Evolutionary conservation across 2,888 invertebrate species (phyloP), one percentile per base, ranked within the genome.

Genomic region (Molanna angustata): DNA sequence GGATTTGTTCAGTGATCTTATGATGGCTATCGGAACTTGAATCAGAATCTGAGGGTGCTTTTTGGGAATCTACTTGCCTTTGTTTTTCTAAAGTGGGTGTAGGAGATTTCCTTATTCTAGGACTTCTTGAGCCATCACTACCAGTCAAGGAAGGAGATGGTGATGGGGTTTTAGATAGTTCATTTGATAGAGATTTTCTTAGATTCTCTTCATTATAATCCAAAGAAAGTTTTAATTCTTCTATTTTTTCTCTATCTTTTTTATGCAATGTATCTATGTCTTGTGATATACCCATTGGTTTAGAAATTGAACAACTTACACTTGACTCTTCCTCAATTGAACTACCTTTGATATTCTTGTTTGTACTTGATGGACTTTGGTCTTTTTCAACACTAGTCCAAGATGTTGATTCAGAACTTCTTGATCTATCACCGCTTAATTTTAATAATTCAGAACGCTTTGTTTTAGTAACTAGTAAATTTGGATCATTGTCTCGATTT

Each of bases 341-440:
- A 63, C 81, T 82, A 39, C 84, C 84, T 67, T 86, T 85, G 54
- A 83, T 80, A 53, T 54, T 57, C 16, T 68, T 65, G 48, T 80
- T 75, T 47, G 80, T 74, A 61, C 76, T 74, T 1, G 76, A 78
- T 7, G 85, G 84, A 63, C 84, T 85, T 1, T 74, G 72, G 64
- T 85, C 85, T 67, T 85, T 85, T 65, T 86, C 86, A n/a, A 85
- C 83, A 62, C 86, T 86, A 0, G 88, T 88, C 86, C 88, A 89
- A 0, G 89, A 89, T 22, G 82, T 84, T 0, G 86, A 86, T 64
- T 90, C 89, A 2, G 88, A 89, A 62, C 89, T 89, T 60, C 84
- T 77, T 1, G 89, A 89, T 54, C 87, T 83, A 65, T 88, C 88
- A 1, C 86, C 82, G 60, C 85, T 86, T 18, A 85, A 69, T 64